Evolutionary conservation across 1,140 invertebrate genomes (phyloP), one percentile per base, ranked within the genome.

Genomic region (Heliconius nattereri): DNA sequence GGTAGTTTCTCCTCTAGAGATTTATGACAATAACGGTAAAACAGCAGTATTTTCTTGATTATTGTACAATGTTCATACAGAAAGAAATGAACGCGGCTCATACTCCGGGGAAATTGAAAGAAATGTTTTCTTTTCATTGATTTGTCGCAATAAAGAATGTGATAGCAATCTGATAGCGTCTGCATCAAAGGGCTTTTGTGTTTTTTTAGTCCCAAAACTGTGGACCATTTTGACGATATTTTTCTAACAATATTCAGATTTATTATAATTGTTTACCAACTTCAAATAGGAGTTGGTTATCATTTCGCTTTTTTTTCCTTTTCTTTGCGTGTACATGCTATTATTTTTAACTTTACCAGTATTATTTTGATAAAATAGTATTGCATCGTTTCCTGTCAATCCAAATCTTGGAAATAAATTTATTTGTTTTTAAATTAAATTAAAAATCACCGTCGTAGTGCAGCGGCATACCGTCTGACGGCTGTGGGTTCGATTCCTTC

Each of bases 121-220:
- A 76, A 76, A 45, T 76, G 75, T 70, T 76, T 70, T 19, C 37
- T 35, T 66, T 70, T 76, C 49, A 77, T 77, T 72, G 54, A 45
- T 77, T 71, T 40, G 11, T 70, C 26, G 26, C 76, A 76, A 37
- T 37, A 57, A 29, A 23, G 76, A 71, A 49, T 71, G 66, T 13
- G 26, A 71, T 71, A 5, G 52, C 23, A 32, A 54, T 57, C 23
- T 66, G 23, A 66, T 66, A 29, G 60, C 49, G 19, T 75, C 54
- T 11, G 8, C n/a, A 54, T 32, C 23, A 37, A 75, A 75, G 52
- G 29, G 26, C 19, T 57, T 52, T 49, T 71, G 19, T 29, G 37
- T 29, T 66, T 66, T 57, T 26, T 66, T 66, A 29, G 60, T 29
- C 9, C 23, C 60, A 66, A 66, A 26, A 66, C n/a, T 9, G 7